Evolutionary conservation across 1,140 invertebrate genomes (phyloP), one percentile per base, ranked within the genome.

Genomic region (Penaeus indicus): DNA sequence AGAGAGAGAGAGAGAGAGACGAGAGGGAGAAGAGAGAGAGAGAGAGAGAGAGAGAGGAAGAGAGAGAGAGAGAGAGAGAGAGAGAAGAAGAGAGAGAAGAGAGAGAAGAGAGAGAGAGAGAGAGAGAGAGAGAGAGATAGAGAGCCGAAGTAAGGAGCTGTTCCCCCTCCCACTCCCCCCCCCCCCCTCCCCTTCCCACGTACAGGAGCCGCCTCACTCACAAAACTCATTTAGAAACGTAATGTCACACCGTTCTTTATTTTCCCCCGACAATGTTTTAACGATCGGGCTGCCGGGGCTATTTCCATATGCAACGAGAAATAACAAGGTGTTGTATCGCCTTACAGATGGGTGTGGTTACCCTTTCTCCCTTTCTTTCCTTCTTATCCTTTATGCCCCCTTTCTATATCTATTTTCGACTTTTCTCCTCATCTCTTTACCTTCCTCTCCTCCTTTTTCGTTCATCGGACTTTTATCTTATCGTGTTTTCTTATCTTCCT

Each of bases 221-320:
- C n/a, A 75, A 85, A 85, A 72, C 84, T 85, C 84, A 85, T 85
- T 85, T 85, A 47, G 84, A 85, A 62, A 75, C 27, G 84, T 85
- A 85, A 85, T 85, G 84, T 78, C 84, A 85, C 84, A 85, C 84
- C 84, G 16, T 60, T 63, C 72, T 78, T 85, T 85, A 62, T 78
- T 85, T 85, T 62, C 10, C 60, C 25, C 47, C 84, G 67, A 85
- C 67, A 85, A 85, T 75, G 75, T 85, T 78, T 85, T 85, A 85
- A 77, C 84, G 67, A 77, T 62, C 67, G 47, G 60, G 69, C 54
- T 54, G 47, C 11, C 60, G 22, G 25, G 54, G 84, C 84, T 85
- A 85, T 85, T 85, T 85, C 84, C 84, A 85, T 85, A 85, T 85
- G 84, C 84, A 85, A 85, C n/a, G 84, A 85, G 84, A 85, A 85